Evolutionary conservation across 1,140 invertebrate genomes (phyloP).

Genomic region (Eufriesea mexicana): DNA sequence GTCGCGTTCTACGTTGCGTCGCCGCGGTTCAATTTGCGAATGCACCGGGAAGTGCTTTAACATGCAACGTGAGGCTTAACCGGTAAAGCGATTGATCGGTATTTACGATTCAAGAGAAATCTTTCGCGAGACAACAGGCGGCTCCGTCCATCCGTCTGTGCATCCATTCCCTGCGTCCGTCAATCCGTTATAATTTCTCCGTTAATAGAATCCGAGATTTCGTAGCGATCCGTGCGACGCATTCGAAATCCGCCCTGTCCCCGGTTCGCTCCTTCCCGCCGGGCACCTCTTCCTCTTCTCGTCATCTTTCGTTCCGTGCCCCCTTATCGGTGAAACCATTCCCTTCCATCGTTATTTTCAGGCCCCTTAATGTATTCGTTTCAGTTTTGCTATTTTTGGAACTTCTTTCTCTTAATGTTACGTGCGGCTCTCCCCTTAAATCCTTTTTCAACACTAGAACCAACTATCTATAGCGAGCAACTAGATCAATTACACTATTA

Average conservation of each 20-base stretch:
- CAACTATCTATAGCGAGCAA: too few species aligned
- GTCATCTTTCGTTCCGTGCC: constrained; percentile 15
- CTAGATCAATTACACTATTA: too few species aligned
- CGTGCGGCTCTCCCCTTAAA: too few species aligned
- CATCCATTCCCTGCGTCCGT: constrained; percentile 69
- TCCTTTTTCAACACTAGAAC: too few species aligned
- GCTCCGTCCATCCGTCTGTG: constrained; percentile 60
- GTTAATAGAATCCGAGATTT: constrained; percentile 82
- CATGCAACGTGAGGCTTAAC: constrained; percentile 70
- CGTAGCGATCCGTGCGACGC: constrained; percentile 76
- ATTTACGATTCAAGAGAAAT: constrained; percentile 81
- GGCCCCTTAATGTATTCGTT: neutral
- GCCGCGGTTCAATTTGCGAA: constrained; percentile 51
- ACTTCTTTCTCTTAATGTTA: too few species aligned
- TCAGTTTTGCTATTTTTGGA: neutral
- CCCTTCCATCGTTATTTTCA: neutral
- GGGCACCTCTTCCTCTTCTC: neutral
- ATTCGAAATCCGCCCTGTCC: constrained; percentile 67
- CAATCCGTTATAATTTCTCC: constrained; percentile 82
- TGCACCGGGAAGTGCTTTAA: constrained; percentile 79
- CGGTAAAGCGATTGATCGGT: constrained; percentile 65
- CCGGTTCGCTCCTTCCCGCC: constrained; percentile 22
- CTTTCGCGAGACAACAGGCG: constrained; percentile 70
- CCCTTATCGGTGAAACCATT: neutral
- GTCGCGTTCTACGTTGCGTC: neutral